phyloP scores from a whole-genome alignment of 2,113 vertebrate genomes.

The Garra rufa region DNA sequence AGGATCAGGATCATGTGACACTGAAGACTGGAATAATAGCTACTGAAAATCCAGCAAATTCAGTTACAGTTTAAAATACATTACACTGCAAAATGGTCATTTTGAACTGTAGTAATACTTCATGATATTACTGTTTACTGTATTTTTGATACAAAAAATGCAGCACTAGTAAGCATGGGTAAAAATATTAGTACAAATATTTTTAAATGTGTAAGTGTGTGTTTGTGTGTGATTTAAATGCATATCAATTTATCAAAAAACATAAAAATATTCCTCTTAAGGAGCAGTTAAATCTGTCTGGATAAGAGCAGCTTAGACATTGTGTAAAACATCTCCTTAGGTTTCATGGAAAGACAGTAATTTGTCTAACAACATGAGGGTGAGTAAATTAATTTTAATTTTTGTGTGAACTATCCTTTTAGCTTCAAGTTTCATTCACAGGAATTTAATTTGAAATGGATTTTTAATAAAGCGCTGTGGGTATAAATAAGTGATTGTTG shows the following conservation, averaged over 20 bases:
- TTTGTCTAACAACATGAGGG: neutral
- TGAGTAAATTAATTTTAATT: neutral
- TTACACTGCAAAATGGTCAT: too few relatives aligned
- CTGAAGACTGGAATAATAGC: neutral
- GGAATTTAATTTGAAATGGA: slow-evolving; percentile 31
- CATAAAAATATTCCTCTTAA: neutral
- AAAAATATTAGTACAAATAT: too few relatives aligned
- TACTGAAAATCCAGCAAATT: neutral
- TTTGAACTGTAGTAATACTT: too few relatives aligned
- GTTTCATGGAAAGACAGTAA: neutral
- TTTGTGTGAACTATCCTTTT: neutral
- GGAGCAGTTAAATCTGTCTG: too few relatives aligned
- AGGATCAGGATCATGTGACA: neutral
- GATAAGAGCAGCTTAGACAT: too few relatives aligned
- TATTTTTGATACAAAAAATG: neutral
- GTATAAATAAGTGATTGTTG: slow-evolving; percentile 41
- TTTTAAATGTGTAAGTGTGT: too few relatives aligned
- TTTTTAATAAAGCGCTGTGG: slow-evolving; percentile 21
- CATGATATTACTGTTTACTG: neutral
- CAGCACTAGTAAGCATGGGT: neutral
- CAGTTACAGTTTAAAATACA: too few relatives aligned
- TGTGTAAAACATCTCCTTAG: neutral
- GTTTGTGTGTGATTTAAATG: too few relatives aligned
- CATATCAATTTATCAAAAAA: neutral
- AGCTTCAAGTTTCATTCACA: neutral